Evolutionary conservation across 2,888 invertebrate genomes (phyloP).

Genomic region (Cosmorhoe ocellata): DNA sequence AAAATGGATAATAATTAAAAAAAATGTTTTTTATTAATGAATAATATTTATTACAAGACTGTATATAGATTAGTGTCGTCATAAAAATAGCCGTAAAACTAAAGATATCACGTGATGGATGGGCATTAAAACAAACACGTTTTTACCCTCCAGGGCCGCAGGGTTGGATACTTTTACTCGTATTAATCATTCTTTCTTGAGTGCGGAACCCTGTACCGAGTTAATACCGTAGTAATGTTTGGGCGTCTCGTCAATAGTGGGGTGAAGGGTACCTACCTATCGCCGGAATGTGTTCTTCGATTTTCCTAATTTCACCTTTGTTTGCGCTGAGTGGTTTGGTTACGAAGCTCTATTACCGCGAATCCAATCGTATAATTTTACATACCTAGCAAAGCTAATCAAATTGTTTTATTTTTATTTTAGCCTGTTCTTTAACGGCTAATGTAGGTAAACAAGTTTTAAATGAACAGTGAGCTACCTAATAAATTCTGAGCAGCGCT

Average conservation of each 20-base stretch:
- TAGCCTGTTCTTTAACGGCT: too few relatives aligned
- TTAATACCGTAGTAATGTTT: slow-evolving; percentile 30
- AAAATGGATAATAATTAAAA: too few relatives aligned
- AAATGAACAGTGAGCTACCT: neutral
- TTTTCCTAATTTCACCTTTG: slow-evolving; percentile 24
- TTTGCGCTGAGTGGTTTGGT: slow-evolving; percentile 17
- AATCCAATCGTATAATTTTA: neutral
- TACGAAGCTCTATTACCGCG: slow-evolving; percentile 2
- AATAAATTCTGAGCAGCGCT: too few relatives aligned
- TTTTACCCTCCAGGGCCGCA: slow-evolving; percentile 38
- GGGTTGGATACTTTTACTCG: slow-evolving; percentile 44
- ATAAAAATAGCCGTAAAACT: slow-evolving; percentile 14
- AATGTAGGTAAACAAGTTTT: too few relatives aligned
- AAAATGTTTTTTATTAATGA: neutral
- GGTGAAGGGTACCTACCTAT: slow-evolving; percentile 5
- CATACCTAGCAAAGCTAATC: too few relatives aligned
- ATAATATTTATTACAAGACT: neutral
- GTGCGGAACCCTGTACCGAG: slow-evolving; percentile 67
- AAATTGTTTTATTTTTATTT: too few relatives aligned
- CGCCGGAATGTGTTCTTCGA: slow-evolving; percentile 12
- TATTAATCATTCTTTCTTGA: slow-evolving; percentile 71
- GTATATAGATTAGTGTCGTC: neutral
- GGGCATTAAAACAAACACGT: slow-evolving; percentile 51
- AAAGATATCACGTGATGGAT: slow-evolving; percentile 46
- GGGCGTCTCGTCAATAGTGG: slow-evolving; percentile 19